phyloP scores from a whole-genome alignment of 35 echinoderm and acorn worm species.

The Eucidaris tribuloides region DNA sequence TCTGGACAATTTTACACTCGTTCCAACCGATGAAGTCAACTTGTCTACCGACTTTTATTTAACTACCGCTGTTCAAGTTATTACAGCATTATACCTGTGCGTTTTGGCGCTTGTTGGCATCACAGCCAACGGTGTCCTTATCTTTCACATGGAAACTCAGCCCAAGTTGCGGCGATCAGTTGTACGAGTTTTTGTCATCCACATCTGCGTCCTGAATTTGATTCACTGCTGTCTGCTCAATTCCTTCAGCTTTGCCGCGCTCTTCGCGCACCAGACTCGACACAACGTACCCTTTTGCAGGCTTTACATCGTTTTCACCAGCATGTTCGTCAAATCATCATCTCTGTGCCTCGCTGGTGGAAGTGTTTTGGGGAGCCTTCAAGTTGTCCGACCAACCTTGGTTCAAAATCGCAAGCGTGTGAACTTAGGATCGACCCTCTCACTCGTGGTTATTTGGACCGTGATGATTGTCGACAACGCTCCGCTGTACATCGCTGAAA shows the following conservation, averaged over 20 bases:
- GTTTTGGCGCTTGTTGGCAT: too few species aligned
- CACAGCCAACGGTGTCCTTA: too few species aligned
- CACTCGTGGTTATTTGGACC: not conserved
- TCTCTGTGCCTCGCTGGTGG: not conserved
- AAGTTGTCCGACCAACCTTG: not conserved
- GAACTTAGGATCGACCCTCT: not conserved
- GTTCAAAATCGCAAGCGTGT: not conserved
- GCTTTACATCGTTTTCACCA: not conserved
- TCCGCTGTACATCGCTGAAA: not conserved
- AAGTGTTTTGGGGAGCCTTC: not conserved
- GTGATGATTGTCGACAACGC: not conserved
- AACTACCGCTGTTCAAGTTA: too few species aligned
- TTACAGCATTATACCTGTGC: too few species aligned
- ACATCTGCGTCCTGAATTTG: not conserved
- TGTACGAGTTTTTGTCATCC: not conserved
- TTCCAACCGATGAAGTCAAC: too few species aligned
- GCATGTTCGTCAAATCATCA: not conserved
- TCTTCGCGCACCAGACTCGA: not conserved
- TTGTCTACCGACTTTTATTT: too few species aligned
- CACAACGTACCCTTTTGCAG: not conserved
- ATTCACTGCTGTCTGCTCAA: not conserved
- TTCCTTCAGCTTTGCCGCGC: not conserved
- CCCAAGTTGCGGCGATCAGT: not conserved
- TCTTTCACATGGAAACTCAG: too few species aligned
- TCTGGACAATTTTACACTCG: too few species aligned